phyloP scores from a whole-genome alignment of 2,888 invertebrate genomes.

The Brenthis hecate region DNA sequence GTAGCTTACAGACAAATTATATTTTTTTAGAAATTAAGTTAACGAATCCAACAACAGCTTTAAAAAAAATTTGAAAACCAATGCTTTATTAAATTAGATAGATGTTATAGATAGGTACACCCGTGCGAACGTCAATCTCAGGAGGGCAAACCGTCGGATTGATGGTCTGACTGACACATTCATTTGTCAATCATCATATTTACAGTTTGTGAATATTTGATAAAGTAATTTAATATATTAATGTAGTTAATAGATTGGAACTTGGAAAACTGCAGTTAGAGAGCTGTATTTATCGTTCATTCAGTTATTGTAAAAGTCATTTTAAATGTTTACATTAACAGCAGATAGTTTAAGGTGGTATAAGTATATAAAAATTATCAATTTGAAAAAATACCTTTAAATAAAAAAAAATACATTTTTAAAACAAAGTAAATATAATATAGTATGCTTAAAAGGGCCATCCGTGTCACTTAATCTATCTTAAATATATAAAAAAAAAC shows the following conservation, averaged over 20 bases:
- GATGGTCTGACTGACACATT: constrained; percentile 19
- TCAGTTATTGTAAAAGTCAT: constrained; percentile 3
- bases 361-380: too few species aligned
- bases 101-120: constrained; percentile 24
- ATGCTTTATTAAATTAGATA: constrained; percentile 6
- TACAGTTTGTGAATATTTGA: constrained; percentile 27
- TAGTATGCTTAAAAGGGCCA: too few species aligned
- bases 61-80: constrained; percentile 1
- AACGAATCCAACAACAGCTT: too few species aligned
- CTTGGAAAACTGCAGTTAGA: constrained; percentile 3
- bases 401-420: too few species aligned
- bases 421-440: too few species aligned
- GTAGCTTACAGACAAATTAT: too few species aligned
- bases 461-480: too few species aligned
- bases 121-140: constrained; percentile 33
- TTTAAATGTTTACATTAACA: not conserved
- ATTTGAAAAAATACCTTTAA: too few species aligned
- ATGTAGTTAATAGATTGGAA: constrained; percentile 13
- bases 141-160: constrained; percentile 14
- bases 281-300: constrained; percentile 1
- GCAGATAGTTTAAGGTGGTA: not conserved
- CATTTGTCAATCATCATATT: constrained; percentile 27
- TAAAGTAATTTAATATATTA: constrained; percentile 30
- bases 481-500: too few species aligned
- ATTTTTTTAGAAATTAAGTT: too few species aligned